Evolutionary conservation across 2,888 invertebrate species (phyloP), one percentile per base, ranked within the genome.

Genomic region (Lithophane semibrunnea): DNA sequence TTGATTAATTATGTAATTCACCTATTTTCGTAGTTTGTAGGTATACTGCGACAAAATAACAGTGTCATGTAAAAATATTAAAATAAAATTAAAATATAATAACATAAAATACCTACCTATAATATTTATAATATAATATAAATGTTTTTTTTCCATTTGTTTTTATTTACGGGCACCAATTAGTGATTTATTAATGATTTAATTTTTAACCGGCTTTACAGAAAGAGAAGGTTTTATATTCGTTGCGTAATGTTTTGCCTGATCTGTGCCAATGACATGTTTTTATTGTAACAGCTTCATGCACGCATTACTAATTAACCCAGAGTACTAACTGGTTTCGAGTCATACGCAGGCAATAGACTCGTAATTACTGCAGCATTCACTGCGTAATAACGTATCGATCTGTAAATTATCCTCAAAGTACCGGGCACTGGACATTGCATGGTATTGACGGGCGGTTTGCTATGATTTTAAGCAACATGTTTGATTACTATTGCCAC

Each of bases 361-460:
- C 8, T 16, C 47, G 8, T 60, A 49, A 64, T 73, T n/a, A 63
- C 18, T 80, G 29, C 73, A 80, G 18, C 2, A 21, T 64, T 12
- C 24, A 56, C 21, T 49, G 49, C 63, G 63, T 77, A 49, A 2
- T 77, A 54, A 16, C 13, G 18, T 64, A 73, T 72, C n/a, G n/a
- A 80, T 49, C 24, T 56, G 16, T 24, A 16, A 21, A 56, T 49
- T 54, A 54, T 18, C 13, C 21, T 42, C 7, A 9, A 56, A 42
- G 44, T 63, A n/a, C 18, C n/a, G 13, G 4, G 54, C 21, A 47
- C 70, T 24, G 54, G 21, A 47, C 13, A 47, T 37, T 47, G 7
- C 21, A 37, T 37, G n/a, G 1, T 10, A n/a, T 24, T 47, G 3
- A 21, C 1, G 29, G 8, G 13, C 8, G 1, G 29, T 29, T 72